Evolutionary conservation across 2,888 invertebrate species (phyloP).

Genomic region (Entomobrya multifasciata): DNA sequence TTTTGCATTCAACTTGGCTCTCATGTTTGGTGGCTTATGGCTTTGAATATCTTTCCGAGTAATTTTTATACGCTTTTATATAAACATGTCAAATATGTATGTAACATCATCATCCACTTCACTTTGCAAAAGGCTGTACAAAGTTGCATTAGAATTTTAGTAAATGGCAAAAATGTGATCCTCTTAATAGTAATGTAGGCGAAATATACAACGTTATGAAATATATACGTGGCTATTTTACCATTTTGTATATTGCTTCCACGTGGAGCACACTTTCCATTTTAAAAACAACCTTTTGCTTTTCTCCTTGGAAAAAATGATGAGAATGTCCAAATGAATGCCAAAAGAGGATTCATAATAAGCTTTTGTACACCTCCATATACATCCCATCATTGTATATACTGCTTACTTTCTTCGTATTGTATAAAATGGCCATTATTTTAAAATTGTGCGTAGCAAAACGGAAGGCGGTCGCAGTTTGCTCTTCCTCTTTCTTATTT

Average conservation of each 20-base stretch:
- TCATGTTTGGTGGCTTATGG: too few species aligned
- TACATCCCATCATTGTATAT: not conserved
- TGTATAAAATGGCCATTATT: conserved; percentile 52
- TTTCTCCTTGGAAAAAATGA: conserved; percentile 46
- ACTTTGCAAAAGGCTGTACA: not conserved
- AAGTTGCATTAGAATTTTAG: not conserved
- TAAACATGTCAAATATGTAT: not conserved
- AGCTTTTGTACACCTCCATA: not conserved
- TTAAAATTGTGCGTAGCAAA: conserved; percentile 30
- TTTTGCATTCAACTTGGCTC: conserved; percentile 61
- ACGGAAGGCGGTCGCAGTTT: conserved; percentile 30
- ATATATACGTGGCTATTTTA: not conserved
- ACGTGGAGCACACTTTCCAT: not conserved
- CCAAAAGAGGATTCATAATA: conserved; percentile 59
- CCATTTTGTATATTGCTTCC: conserved; percentile 4
- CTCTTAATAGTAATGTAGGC: conserved; percentile 51
- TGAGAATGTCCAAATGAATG: conserved; percentile 56
- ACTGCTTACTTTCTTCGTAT: not conserved
- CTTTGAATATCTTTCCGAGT: too few species aligned
- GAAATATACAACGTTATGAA: not conserved
- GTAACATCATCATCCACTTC: too few species aligned
- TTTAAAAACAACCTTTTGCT: conserved; percentile 23
- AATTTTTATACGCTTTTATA: too few species aligned
- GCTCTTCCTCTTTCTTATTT: conserved; percentile 32
- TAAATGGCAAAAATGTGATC: conserved; percentile 46